Percentiles rank a stretch among this genome's conserved stretches.
Evolutionary conservation across 2,888 invertebrate genomes (phyloP).

Genomic region (Tenthredo notha): DNA sequence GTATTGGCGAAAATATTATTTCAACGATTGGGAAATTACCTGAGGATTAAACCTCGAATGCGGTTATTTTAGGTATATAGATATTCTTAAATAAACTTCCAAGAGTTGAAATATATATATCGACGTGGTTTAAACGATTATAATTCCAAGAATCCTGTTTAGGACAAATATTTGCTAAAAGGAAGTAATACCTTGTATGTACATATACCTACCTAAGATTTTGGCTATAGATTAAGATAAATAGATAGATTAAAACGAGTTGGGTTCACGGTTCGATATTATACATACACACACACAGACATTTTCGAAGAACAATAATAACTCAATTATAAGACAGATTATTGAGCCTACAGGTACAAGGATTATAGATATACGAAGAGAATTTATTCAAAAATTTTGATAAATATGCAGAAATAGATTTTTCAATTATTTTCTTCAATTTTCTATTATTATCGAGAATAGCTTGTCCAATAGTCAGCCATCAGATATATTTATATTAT

Average conservation of each 20-base stretch:
- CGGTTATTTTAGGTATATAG: not conserved
- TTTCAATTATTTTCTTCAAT: too few species aligned
- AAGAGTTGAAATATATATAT: not conserved
- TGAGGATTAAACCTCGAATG: not conserved
- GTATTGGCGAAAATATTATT: not conserved
- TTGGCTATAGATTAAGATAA: too few species aligned
- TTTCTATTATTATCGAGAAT: not conserved
- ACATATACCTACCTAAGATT: not conserved
- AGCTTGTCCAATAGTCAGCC: not conserved
- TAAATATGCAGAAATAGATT: not conserved
- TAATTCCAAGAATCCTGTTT: not conserved
- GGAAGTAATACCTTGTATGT: not conserved
- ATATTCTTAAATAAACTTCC: not conserved
- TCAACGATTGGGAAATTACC: conserved; percentile 10
- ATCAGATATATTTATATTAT: too few species aligned
- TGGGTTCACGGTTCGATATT: not conserved
- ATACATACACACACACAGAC: not conserved
- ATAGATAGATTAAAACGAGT: too few species aligned
- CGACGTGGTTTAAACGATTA: not conserved
- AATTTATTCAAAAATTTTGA: not conserved
- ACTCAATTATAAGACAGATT: not conserved
- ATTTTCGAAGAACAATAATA: conserved; percentile 1
- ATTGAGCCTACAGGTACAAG: not conserved
- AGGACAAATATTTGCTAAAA: not conserved
- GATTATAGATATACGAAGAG: not conserved